phyloP scores from a whole-genome alignment of 2,888 invertebrate genomes.

The Mimas tiliae region DNA sequence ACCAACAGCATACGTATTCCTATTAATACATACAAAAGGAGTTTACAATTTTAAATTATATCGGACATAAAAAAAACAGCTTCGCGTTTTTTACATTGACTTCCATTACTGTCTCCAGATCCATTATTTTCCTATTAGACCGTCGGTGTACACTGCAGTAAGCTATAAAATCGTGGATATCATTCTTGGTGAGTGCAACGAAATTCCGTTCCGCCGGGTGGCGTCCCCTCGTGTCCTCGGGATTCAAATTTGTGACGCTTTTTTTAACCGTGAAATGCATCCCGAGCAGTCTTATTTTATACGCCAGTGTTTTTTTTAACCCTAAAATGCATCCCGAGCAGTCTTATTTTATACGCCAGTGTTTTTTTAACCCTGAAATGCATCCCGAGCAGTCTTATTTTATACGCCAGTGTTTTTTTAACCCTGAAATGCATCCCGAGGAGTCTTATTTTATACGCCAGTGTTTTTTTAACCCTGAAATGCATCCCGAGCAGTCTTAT shows the following conservation, averaged over 20 bases:
- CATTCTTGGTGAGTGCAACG: conserved; percentile 15
- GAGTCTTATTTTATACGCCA: conserved; percentile 2
- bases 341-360: background rate
- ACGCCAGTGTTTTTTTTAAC: conserved; percentile 18
- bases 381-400: background rate
- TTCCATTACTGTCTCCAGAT: background rate
- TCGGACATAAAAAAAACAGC: too few relatives aligned
- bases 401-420: conserved; percentile 4
- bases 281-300: too few relatives aligned
- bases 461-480: conserved; percentile 1
- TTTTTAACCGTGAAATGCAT: background rate
- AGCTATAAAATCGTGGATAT: background rate
- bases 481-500: too few relatives aligned
- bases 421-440: conserved; percentile 1
- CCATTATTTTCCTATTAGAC: background rate
- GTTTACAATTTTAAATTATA: too few relatives aligned
- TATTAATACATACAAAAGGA: too few relatives aligned
- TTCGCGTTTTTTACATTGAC: background rate
- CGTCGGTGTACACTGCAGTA: background rate
- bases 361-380: conserved; percentile 2
- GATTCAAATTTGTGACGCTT: conserved; percentile 19
- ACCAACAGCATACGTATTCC: too few relatives aligned
- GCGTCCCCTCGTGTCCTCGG: conserved; percentile 15
- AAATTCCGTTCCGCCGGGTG: conserved; percentile 28
- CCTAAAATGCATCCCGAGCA: too few relatives aligned